phyloP scores from a whole-genome alignment of 2,888 invertebrate genomes.

The Helleia helle region DNA sequence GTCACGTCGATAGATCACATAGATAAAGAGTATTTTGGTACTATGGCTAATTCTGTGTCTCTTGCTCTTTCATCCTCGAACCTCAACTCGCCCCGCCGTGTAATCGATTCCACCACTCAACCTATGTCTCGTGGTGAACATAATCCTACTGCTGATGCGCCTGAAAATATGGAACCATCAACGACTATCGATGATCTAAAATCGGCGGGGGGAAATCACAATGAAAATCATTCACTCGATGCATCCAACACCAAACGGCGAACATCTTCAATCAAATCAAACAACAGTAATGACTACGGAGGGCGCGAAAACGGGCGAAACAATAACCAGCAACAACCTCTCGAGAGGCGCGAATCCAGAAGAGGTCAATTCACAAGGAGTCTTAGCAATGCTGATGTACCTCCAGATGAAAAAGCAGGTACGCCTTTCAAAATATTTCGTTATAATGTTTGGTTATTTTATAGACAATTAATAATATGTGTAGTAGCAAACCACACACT shows the following conservation, averaged over 20 bases:
- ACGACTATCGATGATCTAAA: constrained; percentile 24
- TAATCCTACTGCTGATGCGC: constrained; percentile 15
- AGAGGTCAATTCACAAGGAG: constrained; percentile 82
- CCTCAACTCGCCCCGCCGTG: constrained; percentile 62
- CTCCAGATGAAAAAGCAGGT: constrained; percentile 86
- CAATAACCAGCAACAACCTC: constrained; percentile 65
- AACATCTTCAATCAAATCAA: constrained; percentile 33
- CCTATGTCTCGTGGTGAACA: constrained; percentile 39
- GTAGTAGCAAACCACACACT: too few relatives aligned
- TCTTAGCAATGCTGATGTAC: constrained; percentile 86
- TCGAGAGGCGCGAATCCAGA: constrained; percentile 71
- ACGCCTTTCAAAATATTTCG: constrained; percentile 17
- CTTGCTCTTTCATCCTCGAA: constrained; percentile 74
- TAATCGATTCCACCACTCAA: constrained; percentile 56
- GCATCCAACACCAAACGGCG: constrained; percentile 16
- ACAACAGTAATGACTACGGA: constrained; percentile 76
- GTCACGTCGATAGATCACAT: constrained; percentile 36
- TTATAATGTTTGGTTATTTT: too few relatives aligned
- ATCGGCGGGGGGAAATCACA: constrained; percentile 1
- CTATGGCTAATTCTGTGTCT: constrained; percentile 75
- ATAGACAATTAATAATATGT: too few relatives aligned
- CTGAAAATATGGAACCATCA: constrained; percentile 23
- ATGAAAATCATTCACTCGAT: constrained; percentile 12
- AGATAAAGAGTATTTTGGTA: constrained; percentile 50
- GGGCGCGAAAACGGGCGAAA: constrained; percentile 71